Base-by-base conservation (phyloP, 1,140 invertebrate species). In the Littorina saxatilis region DNA sequence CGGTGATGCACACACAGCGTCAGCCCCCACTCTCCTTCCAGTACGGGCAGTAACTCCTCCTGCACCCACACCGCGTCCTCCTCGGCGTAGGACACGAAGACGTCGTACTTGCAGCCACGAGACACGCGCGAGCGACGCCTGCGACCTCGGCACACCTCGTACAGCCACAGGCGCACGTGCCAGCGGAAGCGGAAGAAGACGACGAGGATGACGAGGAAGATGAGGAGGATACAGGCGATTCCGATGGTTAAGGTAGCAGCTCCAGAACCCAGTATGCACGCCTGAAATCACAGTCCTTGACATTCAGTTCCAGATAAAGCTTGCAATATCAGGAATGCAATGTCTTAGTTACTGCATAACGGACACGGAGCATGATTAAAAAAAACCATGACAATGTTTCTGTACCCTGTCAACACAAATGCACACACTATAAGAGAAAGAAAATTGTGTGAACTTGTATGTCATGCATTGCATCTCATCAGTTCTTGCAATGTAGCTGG, bases 1-100 rank as follows among this genome's bases (percentile, higher is more conserved):
- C 87, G 72, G 52, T 89, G 84, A 52, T 88, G 87, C 2, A 89
- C 40, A 75, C 89, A 90, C 29, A 89, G 80, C 11, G 50, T 40
- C 29, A 85, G 52, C 0, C 78, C 63, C 23, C 73, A 37, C 17
- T 82, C 32, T 11, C 63, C 40, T 43, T 87, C 86, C 23, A 87
- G 27, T n/a, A 68, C 68, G 20, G 79, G 55, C 23, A 84, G 23
- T 5, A 87, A 50, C 29, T 77, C 74, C 17, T 68, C 35, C 55
- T 79, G 47, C 1, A 87, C 82, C 81, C 84, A 87, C 2, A 63
- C 52, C 37, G 39, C 37, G 61, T 87, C 81, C 13, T 78, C 79
- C 15, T 79, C 78, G 20, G 40, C 73, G 79, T 85, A 87, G 2
- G 81, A 40, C 23, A 87, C 82, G 66, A 87, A 87, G 0, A 75